phyloP scores from a whole-genome alignment of 1,140 invertebrate genomes.

The Camponotus pennsylvanicus region DNA sequence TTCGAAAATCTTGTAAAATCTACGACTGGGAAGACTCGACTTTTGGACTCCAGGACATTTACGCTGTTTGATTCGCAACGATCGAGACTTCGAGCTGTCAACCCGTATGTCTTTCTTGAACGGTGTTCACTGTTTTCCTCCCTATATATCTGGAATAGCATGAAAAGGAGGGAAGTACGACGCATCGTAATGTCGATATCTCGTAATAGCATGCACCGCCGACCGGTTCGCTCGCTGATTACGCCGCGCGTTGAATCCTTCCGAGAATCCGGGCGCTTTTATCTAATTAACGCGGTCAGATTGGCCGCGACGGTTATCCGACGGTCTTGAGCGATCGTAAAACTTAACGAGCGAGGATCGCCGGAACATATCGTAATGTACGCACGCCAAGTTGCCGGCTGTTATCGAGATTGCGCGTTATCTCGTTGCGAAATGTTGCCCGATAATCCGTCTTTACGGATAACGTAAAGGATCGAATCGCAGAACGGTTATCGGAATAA shows the following conservation, averaged over 20 bases:
- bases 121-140: conserved; percentile 42
- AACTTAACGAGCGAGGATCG: conserved; percentile 73
- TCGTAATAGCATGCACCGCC: conserved; percentile 53
- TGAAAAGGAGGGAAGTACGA: conserved; percentile 24
- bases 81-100: background rate
- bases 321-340: conserved; percentile 68
- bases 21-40: too few species aligned
- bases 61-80: background rate
- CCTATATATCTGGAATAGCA: conserved; percentile 29
- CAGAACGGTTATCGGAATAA: background rate
- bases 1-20: background rate
- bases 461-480: background rate
- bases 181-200: conserved; percentile 55
- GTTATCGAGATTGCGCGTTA: conserved; percentile 16
- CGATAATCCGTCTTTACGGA: background rate
- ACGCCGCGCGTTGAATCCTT: conserved; percentile 67
- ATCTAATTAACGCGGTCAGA: conserved; percentile 76
- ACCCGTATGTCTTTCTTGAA: background rate
- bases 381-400: conserved; percentile 25
- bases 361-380: conserved; percentile 35
- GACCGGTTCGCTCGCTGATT: conserved; percentile 57
- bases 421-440: conserved; percentile 13
- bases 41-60: background rate
- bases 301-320: conserved; percentile 44
- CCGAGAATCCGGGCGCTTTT: conserved; percentile 72